A percentile compares a stretch with the other conserved stretches of the same genome.
Conservation (phyloP, 2,888 invertebrate genomes). For the Napeogenes inachia region DNA sequence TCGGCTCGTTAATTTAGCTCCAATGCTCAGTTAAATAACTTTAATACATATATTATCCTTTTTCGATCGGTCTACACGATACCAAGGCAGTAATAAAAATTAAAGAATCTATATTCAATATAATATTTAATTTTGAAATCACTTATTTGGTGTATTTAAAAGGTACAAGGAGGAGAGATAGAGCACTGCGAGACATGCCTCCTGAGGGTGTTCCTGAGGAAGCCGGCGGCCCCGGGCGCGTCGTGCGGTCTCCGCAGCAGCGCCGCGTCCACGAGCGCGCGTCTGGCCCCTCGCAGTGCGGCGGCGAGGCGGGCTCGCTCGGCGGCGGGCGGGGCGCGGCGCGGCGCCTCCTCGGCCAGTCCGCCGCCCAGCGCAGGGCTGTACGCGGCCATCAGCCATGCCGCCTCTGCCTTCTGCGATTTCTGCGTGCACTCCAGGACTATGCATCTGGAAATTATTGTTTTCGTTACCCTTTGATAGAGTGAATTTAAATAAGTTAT, state of each 20-base stretch:
- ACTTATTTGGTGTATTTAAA: neutral
- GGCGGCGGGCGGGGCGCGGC: constrained; percentile 85
- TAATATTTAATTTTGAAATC: no score
- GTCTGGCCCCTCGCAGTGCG: constrained; percentile 88
- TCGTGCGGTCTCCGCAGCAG: constrained; percentile 90
- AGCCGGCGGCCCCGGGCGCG: constrained; percentile 82
- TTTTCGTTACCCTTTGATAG: neutral
- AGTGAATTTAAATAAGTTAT: no score
- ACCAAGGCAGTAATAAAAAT: no score
- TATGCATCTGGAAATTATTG: constrained; percentile 81
- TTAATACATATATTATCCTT: no score
- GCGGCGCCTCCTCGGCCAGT: constrained; percentile 82
- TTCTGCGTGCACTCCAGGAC: constrained; percentile 94
- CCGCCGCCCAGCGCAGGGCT: constrained; percentile 90
- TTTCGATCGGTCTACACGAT: no score
- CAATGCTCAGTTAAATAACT: no score
- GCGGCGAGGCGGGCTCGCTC: constrained; percentile 92
- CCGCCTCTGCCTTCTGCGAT: constrained; percentile 93
- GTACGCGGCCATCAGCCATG: constrained; percentile 93
- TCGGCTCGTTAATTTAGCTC: neutral
- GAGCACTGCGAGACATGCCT: constrained; percentile 57
- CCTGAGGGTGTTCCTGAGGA: constrained; percentile 91
- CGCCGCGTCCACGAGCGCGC: constrained; percentile 89
- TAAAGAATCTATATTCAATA: no score
- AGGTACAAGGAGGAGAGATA: no score